Conservation (phyloP, 2,888 invertebrate species). For the Acholoe squamosa region DNA sequence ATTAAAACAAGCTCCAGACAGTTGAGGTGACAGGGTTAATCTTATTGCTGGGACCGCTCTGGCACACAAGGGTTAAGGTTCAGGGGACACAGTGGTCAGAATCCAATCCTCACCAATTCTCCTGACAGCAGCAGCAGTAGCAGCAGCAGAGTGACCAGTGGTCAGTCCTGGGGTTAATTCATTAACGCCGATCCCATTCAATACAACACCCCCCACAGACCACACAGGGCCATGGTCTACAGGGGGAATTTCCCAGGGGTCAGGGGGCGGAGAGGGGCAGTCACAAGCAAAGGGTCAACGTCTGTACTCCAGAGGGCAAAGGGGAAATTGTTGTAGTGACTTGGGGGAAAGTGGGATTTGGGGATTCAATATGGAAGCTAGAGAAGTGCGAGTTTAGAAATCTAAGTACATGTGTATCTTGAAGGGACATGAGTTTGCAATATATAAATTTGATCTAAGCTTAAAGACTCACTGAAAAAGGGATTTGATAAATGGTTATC, state of each 20-base stretch:
- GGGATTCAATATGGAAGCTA: too few species aligned
- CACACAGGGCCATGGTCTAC: not conserved
- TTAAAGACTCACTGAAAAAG: too few species aligned
- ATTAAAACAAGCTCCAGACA: too few species aligned
- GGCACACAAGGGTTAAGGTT: not conserved
- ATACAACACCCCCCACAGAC: not conserved
- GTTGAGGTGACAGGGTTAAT: too few species aligned
- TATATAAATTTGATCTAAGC: too few species aligned
- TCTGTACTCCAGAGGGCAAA: not conserved
- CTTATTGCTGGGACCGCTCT: too few species aligned
- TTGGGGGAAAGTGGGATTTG: not conserved
- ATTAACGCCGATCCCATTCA: constrained; percentile 33
- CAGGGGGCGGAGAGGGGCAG: not conserved
- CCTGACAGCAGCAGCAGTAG: not conserved
- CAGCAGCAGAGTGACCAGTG: not conserved
- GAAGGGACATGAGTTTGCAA: too few species aligned
- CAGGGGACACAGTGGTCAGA: constrained; percentile 21
- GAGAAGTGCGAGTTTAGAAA: too few species aligned
- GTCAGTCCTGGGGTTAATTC: constrained; percentile 11
- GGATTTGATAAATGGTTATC: too few species aligned
- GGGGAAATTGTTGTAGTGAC: not conserved
- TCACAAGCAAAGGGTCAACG: not conserved
- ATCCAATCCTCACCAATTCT: not conserved
- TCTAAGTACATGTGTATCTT: too few species aligned
- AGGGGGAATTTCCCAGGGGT: constrained; percentile 3